Evolutionary conservation across 2,113 vertebrate species (phyloP).

Genomic region (Actinemys pallida): DNA sequence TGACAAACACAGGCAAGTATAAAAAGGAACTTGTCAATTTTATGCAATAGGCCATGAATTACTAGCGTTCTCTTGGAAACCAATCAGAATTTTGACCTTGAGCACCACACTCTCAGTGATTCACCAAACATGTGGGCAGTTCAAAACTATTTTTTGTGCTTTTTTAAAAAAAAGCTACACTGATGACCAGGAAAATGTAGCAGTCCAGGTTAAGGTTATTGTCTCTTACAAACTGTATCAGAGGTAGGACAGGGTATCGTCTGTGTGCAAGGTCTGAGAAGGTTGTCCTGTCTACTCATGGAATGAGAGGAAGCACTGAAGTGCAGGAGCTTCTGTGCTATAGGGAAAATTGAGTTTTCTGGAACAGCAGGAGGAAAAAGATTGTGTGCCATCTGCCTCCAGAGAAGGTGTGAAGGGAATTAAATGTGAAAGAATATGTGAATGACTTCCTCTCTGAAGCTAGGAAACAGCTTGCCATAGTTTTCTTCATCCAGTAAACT

Average conservation of each 20-base stretch:
- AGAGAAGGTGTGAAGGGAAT: neutral
- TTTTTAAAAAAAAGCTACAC: neutral
- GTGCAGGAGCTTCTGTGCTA: neutral
- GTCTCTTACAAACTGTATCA: neutral
- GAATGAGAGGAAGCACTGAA: neutral
- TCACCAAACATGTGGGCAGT: neutral
- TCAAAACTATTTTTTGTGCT: neutral
- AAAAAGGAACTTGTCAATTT: neutral
- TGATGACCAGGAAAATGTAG: neutral
- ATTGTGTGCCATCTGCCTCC: constrained; percentile 22
- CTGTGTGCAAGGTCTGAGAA: neutral
- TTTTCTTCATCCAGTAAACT: neutral
- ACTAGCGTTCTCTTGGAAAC: neutral
- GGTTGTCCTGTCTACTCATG: neutral
- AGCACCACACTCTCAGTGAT: constrained; percentile 1
- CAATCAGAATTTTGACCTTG: constrained; percentile 42
- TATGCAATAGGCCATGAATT: rapidly evolving
- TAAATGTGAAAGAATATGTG: neutral
- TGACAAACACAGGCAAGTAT: neutral
- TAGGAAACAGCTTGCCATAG: neutral
- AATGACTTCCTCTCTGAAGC: constrained; percentile 17
- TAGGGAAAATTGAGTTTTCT: neutral
- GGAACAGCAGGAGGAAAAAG: constrained; percentile 1
- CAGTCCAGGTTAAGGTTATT: neutral
- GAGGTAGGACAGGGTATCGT: neutral